phyloP scores from a whole-genome alignment of 2,888 invertebrate species.

The Onchidella celtica region DNA sequence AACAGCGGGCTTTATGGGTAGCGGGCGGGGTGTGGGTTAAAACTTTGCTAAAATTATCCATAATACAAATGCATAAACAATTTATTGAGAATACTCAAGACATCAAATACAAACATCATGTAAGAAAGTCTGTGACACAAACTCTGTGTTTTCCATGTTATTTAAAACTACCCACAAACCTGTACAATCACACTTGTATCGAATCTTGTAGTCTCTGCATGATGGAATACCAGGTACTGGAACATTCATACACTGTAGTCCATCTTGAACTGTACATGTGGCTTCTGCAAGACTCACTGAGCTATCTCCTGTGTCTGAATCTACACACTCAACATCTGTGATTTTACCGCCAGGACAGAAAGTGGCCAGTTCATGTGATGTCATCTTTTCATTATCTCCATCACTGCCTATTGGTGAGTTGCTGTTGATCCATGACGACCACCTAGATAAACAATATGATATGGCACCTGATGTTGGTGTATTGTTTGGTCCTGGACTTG shows the following conservation, averaged over 20 bases:
- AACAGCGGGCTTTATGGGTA: too few relatives aligned
- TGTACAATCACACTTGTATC: constrained; percentile 81
- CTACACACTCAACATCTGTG: constrained; percentile 70
- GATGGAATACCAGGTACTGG: constrained; percentile 41
- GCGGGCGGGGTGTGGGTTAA: too few relatives aligned
- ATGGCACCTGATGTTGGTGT: constrained; percentile 57
- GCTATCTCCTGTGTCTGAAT: constrained; percentile 57
- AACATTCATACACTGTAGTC: constrained; percentile 84
- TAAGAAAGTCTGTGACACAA: too few relatives aligned
- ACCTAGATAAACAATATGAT: constrained; percentile 48
- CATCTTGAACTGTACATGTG: constrained; percentile 83
- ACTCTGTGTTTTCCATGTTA: background rate
- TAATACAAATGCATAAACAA: too few relatives aligned
- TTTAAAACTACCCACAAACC: constrained; percentile 18
- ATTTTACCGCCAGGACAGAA: constrained; percentile 70
- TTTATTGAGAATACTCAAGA: too few relatives aligned
- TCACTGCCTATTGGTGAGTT: constrained; percentile 61
- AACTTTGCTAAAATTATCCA: too few relatives aligned
- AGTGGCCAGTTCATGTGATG: constrained; percentile 54
- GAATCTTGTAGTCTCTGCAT: constrained; percentile 70
- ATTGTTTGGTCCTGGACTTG: background rate
- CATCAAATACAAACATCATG: too few relatives aligned
- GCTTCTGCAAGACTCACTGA: constrained; percentile 63
- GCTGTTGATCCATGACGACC: constrained; percentile 54
- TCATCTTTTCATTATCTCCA: constrained; percentile 69